A percentile compares a stretch with the other conserved stretches of the same genome.
Conservation (phyloP, 2,888 invertebrate genomes). For the Cheilosia impressa region DNA sequence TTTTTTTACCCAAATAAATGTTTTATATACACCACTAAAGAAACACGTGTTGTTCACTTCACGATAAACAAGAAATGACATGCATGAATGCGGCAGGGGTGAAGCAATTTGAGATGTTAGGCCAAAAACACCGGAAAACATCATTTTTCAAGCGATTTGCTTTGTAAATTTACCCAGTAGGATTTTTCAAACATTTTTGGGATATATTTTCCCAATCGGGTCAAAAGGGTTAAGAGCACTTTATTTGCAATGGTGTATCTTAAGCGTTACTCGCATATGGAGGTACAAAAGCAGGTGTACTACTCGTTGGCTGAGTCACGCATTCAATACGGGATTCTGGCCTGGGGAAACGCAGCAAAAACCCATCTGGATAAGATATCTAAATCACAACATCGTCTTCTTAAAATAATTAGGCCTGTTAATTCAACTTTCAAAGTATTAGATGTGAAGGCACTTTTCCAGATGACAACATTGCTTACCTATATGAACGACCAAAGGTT, state of each 20-base stretch:
- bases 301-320: conserved; percentile 17
- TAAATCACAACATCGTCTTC: conserved; percentile 7
- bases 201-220: conserved; percentile 36
- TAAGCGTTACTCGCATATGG: not conserved
- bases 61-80: conserved; percentile 15
- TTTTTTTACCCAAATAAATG: no score
- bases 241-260: no score
- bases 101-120: conserved; percentile 8
- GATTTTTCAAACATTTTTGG: conserved; percentile 10
- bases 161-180: conserved; percentile 7
- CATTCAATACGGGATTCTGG: conserved; percentile 13
- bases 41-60: no score
- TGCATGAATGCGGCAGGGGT: conserved; percentile 9
- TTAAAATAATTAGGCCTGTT: no score
- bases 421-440: no score
- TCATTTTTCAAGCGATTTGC: conserved; percentile 17
- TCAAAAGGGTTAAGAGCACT: conserved; percentile 18
- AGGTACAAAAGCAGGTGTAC: conserved; percentile 22
- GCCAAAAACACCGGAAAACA: conserved; percentile 12
- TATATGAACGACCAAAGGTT: no score
- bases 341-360: conserved; percentile 21
- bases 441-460: no score
- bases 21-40: no score
- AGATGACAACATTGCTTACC: no score
- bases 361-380: conserved; percentile 14